These are phyloP conservation scores for Echeneis naucrates DNA, from an alignment of 2,797 vertebrate genomes.

Conservation along the genomic window DNA sequence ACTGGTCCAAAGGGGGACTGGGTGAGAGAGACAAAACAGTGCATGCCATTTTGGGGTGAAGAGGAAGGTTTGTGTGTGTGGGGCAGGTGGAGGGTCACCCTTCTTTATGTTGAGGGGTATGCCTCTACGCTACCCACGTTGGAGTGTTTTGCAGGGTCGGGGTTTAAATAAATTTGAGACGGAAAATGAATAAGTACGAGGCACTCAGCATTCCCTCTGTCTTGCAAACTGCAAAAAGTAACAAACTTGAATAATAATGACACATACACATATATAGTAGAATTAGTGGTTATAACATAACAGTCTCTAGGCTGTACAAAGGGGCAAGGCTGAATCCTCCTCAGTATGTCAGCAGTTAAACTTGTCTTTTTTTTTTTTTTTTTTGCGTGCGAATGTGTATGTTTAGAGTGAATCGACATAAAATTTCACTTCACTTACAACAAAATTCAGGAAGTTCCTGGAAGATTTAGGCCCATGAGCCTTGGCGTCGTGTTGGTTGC, in stretches of 20 bases:
- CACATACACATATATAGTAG: conserved; percentile 84
- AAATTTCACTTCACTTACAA: conserved; percentile 47
- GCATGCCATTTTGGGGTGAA: conserved; percentile 80
- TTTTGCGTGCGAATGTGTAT: conserved; percentile 63
- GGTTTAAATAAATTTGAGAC: conserved; percentile 60
- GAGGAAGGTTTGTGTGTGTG: conserved; percentile 11
- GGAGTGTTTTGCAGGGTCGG: conserved; percentile 58
- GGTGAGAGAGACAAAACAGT: conserved; percentile 77
- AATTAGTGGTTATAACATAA: conserved; percentile 87
- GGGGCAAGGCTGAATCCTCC: conserved; percentile 79
- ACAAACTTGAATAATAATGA: conserved; percentile 85
- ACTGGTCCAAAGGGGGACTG: conserved; percentile 60
- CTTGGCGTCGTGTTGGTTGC: conserved; percentile 27
- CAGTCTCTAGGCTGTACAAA: conserved; percentile 88
- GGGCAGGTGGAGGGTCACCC: conserved; percentile 44
- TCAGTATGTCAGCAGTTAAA: conserved; percentile 71
- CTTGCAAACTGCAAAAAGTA: conserved; percentile 86
- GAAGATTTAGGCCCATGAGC: conserved; percentile 26
- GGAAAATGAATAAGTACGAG: conserved; percentile 80
- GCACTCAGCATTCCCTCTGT: conserved; percentile 88
- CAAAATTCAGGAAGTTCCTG: conserved; percentile 55
- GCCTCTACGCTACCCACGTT: conserved; percentile 62
- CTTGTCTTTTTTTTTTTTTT: conserved; percentile 34
- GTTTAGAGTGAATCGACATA: conserved; percentile 41
- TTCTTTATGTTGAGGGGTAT: conserved; percentile 48